These are phyloP conservation scores for Pontoporia blainvillei DNA, from an alignment of 2,113 vertebrate species.

Conservation along the genomic window DNA sequence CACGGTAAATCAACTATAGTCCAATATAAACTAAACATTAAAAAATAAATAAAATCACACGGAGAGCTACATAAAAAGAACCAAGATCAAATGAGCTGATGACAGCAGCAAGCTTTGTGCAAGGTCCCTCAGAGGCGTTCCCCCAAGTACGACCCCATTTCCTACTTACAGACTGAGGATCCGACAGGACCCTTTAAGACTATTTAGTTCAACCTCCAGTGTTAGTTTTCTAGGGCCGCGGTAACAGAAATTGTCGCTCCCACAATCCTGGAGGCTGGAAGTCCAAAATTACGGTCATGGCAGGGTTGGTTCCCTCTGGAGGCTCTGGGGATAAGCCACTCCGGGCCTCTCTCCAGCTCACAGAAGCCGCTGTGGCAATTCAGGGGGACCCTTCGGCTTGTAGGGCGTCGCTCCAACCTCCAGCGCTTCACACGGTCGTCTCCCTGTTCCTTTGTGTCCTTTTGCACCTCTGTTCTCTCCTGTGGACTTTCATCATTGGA, in stretches of 20 bases:
- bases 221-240: accelerated
- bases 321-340: accelerated
- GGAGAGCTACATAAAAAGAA: neutral
- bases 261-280: accelerated
- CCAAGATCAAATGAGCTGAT: accelerated
- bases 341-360: accelerated
- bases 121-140: accelerated
- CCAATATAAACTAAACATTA: neutral
- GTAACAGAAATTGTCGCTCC: accelerated
- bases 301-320: neutral
- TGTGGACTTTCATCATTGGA: accelerated
- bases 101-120: accelerated
- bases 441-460: accelerated
- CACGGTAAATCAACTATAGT: neutral
- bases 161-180: accelerated
- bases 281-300: accelerated
- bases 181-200: accelerated
- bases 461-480: too few relatives aligned
- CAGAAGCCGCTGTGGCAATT: accelerated
- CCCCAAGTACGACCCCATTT: accelerated
- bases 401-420: accelerated
- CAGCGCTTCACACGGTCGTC: accelerated
- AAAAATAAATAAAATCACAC: neutral
- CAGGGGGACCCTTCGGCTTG: accelerated
- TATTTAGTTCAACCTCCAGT: neutral